Conservation (phyloP, 1,140 invertebrate genomes). For the Drosophila yakuba region DNA sequence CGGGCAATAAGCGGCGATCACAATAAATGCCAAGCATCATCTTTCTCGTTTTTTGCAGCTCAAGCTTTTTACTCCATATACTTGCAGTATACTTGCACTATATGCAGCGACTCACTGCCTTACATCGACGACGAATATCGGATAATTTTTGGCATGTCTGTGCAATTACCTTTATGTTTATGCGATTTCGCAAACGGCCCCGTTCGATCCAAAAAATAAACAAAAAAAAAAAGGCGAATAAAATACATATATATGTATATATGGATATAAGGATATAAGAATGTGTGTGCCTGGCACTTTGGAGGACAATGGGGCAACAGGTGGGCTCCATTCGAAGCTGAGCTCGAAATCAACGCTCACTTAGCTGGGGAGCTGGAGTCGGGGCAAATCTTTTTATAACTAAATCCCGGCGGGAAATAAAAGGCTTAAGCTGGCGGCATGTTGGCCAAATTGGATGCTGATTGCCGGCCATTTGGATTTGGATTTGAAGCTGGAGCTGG, state of each 20-base stretch:
- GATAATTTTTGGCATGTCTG: constrained; percentile 80
- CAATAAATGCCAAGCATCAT: constrained; percentile 81
- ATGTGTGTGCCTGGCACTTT: constrained; percentile 1
- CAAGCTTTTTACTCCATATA: constrained; percentile 5
- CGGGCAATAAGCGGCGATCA: constrained; percentile 70
- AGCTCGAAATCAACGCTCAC: constrained; percentile 56
- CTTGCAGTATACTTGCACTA: background rate
- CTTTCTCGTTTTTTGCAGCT: constrained; percentile 6
- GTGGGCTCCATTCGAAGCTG: constrained; percentile 39
- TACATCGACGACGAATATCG: constrained; percentile 58
- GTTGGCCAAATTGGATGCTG: constrained; percentile 76
- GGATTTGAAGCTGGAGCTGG: background rate
- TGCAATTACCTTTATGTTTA: constrained; percentile 82
- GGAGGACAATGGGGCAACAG: constrained; percentile 74
- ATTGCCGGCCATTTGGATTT: constrained; percentile 68
- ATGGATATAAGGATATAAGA: no score
- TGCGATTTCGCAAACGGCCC: constrained; percentile 65
- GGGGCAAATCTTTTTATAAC: constrained; percentile 67
- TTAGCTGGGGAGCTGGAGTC: constrained; percentile 33
- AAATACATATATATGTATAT: constrained; percentile 31
- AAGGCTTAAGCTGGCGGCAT: constrained; percentile 60
- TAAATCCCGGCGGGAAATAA: constrained; percentile 47
- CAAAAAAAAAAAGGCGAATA: constrained; percentile 19
- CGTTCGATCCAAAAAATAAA: constrained; percentile 9
- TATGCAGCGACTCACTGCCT: constrained; percentile 2